Base-by-base conservation (phyloP, 2,888 invertebrate species). In the Ephialtes manifestator region DNA sequence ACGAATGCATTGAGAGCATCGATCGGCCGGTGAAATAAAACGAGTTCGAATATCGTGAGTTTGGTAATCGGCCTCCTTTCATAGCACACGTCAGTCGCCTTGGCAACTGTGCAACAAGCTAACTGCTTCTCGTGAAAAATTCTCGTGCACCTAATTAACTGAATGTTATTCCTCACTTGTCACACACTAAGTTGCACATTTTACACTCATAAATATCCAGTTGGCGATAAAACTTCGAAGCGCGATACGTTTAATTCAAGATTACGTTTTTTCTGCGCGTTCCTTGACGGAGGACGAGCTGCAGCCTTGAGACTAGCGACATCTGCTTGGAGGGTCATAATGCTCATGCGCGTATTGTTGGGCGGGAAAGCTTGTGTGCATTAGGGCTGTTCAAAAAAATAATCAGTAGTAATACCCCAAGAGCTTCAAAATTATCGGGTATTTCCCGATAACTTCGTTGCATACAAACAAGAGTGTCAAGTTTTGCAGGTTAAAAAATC, bases 21-120 rank as follows among this genome's bases (percentile, higher is more conserved):
- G 81, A 87, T 65, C 76, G 82, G 75, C 70, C 75, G 83, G 72
- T 46, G 13, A 77, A 84, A 71, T 76, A 65, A 76, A 65, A 74
- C 43, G 83, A 75, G 55, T 81, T 71, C 43, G 67, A 85, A 86
- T 74, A 79, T 80, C 53, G 79, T 24, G 63, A 80, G 68, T 87
- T 74, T 85, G 70, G 80, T 74, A 84, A 82, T 85, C 79, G 79
- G 85, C 82, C 77, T 83, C 76, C 86, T 90, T 85, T 90, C 92
- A 90, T 90, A 87, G 79, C 88, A 90, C 86, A 84, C 75, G 71
- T 84, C 88, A 91, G 91, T 92, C 92, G 91, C 91, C 92, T 91
- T 91, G 92, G 92, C 89, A 92, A 92, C 92, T 92, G 86, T 88
- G 91, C 92, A 91, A 92, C 92, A 91, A 91, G 90, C 91, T 87